Percentiles rank a stretch among this genome's conserved stretches.
Conservation (phyloP, 2,888 invertebrate species). For the Koerneria pararmatus region DNA sequence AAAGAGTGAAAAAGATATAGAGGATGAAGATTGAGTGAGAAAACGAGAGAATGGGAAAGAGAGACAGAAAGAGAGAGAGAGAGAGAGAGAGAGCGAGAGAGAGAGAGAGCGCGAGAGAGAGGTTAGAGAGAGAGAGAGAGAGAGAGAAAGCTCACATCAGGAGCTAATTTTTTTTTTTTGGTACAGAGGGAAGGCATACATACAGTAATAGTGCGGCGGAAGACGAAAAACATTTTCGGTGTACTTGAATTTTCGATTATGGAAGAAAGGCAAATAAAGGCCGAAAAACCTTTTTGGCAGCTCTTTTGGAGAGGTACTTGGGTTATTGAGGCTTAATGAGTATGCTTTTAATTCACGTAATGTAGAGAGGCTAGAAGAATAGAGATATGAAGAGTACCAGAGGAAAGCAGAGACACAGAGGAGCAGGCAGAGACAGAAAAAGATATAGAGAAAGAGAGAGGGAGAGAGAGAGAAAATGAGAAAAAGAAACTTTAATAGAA, state of each 20-base stretch:
- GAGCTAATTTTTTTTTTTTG: too few relatives aligned
- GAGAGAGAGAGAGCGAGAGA: too few relatives aligned
- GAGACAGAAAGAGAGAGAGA: too few relatives aligned
- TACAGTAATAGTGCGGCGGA: too few relatives aligned
- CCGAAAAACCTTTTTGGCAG: background rate
- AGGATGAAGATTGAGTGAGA: background rate
- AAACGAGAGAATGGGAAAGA: too few relatives aligned
- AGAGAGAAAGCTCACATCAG: background rate
- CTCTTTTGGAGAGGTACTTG: background rate
- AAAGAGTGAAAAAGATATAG: too few relatives aligned
- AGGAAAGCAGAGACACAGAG: constrained; percentile 15
- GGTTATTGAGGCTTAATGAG: background rate
- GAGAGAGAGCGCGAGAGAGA: too few relatives aligned
- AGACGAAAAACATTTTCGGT: too few relatives aligned
- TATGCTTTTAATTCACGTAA: background rate
- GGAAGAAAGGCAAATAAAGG: too few relatives aligned
- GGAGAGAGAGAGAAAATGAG: background rate
- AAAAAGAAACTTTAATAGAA: constrained; percentile 1
- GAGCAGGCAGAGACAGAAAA: constrained; percentile 18
- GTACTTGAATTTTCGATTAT: too few relatives aligned
- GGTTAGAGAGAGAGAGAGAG: too few relatives aligned
- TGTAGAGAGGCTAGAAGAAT: background rate
- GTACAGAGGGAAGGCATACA: too few relatives aligned
- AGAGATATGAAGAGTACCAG: constrained; percentile 7
- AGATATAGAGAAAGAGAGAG: constrained; percentile 2